These are phyloP conservation scores for Volucella zonaria DNA, from an alignment of 2,888 invertebrate species.

Conservation along the genomic window DNA sequence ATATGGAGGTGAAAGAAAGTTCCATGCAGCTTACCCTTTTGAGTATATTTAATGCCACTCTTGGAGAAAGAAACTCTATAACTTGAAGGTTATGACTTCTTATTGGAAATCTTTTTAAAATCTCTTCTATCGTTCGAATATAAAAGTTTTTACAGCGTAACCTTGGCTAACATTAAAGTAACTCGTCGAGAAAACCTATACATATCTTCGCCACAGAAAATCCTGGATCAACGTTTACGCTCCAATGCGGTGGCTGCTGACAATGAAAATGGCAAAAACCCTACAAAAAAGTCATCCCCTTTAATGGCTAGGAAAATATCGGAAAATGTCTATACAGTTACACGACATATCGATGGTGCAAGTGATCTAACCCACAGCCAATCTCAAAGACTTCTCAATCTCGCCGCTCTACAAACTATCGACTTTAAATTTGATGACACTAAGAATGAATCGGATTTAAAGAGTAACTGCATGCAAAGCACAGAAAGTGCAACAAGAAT, in stretches of 20 bases:
- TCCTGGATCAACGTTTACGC: constrained; percentile 79
- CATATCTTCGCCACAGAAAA: constrained; percentile 81
- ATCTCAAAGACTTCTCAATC: constrained; percentile 77
- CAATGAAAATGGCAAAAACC: constrained; percentile 33
- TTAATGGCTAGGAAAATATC: constrained; percentile 80
- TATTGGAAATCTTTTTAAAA: too few relatives aligned
- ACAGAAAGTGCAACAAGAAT: constrained; percentile 79
- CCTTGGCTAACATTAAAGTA: constrained; percentile 77
- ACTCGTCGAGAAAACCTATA: constrained; percentile 80
- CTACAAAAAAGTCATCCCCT: constrained; percentile 76
- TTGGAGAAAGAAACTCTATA: too few relatives aligned
- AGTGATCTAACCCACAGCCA: constrained; percentile 63
- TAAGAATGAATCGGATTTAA: constrained; percentile 66
- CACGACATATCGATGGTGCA: constrained; percentile 73
- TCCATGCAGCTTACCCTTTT: too few relatives aligned
- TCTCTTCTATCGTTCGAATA: too few relatives aligned
- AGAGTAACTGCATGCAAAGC: constrained; percentile 78
- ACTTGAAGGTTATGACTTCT: too few relatives aligned
- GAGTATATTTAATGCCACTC: too few relatives aligned
- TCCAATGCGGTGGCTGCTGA: constrained; percentile 45
- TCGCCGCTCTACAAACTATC: constrained; percentile 80
- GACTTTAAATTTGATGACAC: constrained; percentile 81
- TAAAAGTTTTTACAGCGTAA: too few relatives aligned
- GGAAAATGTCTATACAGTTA: constrained; percentile 81
- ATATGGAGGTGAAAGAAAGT: too few relatives aligned